These are phyloP conservation scores for Marasmarcha lunaedactyla DNA, from an alignment of 2,888 invertebrate genomes.

Conservation along the genomic window DNA sequence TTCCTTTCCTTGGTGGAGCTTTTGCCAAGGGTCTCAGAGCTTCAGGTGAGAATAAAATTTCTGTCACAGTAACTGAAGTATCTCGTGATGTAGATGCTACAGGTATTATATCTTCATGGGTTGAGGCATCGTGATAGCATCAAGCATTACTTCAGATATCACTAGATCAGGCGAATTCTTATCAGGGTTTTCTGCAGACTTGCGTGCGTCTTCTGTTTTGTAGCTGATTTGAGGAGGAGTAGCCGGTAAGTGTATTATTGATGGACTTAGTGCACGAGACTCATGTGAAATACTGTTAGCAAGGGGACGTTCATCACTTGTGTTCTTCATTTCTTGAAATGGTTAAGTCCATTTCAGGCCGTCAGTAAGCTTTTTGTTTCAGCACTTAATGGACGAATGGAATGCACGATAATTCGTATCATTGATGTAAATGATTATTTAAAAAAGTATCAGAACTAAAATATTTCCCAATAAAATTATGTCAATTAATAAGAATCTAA, in stretches of 20 bases:
- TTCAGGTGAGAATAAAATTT: background rate
- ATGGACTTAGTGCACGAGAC: background rate
- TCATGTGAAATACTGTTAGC: too few relatives aligned
- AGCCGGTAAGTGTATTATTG: background rate
- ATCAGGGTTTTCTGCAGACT: background rate
- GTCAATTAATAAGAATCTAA: too few relatives aligned
- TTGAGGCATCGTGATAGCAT: constrained; percentile 8
- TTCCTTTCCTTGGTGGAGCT: constrained; percentile 20
- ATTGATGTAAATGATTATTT: too few relatives aligned
- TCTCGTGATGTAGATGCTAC: constrained; percentile 14
- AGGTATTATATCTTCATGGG: constrained; percentile 7
- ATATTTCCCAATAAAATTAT: too few relatives aligned
- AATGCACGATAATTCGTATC: too few relatives aligned
- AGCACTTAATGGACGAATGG: too few relatives aligned
- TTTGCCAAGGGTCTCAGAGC: constrained; percentile 15
- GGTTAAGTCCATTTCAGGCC: constrained; percentile 2
- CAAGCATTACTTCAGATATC: constrained; percentile 1
- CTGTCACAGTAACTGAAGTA: too few relatives aligned
- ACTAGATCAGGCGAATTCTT: background rate
- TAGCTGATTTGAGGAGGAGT: background rate
- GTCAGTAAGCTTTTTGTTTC: too few relatives aligned
- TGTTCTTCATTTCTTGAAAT: background rate
- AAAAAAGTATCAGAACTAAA: too few relatives aligned
- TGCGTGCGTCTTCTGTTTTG: background rate
- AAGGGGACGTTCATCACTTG: background rate